Evolutionary conservation across 2,797 vertebrate species (phyloP), one percentile per base, ranked within the genome.

Genomic region (Melanotaenia parkinsoni): DNA sequence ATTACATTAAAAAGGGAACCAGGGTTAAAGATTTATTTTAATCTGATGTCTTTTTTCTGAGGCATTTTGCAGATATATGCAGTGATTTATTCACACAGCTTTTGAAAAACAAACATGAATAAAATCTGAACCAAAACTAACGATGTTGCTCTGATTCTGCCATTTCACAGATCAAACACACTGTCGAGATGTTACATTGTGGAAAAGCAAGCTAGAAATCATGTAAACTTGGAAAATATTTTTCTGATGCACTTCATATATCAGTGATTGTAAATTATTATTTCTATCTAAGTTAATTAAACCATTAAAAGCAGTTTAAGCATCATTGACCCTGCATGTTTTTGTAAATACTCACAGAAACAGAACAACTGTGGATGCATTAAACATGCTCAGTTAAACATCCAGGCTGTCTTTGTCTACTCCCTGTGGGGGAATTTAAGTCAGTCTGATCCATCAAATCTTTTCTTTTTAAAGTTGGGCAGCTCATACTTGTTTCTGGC

Each of bases 71-170:
- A 26, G 63, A 57, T 63, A n/a, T 69, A 63, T 2, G 47, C 16
- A 4, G 13, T 37, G 58, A 7, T 70, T 72, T 63, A 70, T 72
- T 59, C 22, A 62, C 13, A 26, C 63, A 51, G 16, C 20, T 58
- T 28, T 77, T 66, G 18, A 70, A 83, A 74, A 62, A 66, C 26
- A 18, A 33, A 5, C 28, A 69, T 74, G n/a, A 83, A 37, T 67
- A 61, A 74, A 79, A 67, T 51, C 2, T 16, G 0, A 58, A 58
- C 79, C 28, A 69, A 77, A 80, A 74, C 20, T 58, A 1, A 60
- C 18, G 5, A 59, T 73, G 68, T 47, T 73, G 59, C 43, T 14
- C 24, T 28, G n/a, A 38, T 57, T 56, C 45, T 24, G 4, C 10
- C 22, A 13, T 43, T 64, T 59, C 45, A 33, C 9, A 24, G n/a